Evolutionary conservation across 2,888 invertebrate species (phyloP).

Genomic region (Melanchra persicariae): DNA sequence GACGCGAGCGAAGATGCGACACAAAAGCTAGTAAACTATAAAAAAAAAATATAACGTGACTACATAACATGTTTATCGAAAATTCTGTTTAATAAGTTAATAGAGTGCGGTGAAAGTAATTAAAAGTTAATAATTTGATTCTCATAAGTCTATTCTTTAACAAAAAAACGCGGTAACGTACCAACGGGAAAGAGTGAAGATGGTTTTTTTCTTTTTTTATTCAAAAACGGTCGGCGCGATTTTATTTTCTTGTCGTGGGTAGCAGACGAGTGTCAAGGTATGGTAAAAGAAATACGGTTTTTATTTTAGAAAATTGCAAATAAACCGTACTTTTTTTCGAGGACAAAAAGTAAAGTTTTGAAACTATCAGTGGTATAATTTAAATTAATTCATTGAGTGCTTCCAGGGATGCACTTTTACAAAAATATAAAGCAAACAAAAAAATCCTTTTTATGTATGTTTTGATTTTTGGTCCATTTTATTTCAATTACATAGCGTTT

Average conservation of each 20-base stretch:
- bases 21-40: too few species aligned
- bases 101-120: conserved; percentile 74
- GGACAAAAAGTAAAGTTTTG: neutral
- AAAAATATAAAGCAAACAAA: neutral
- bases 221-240: conserved; percentile 43
- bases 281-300: too few species aligned
- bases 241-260: conserved; percentile 47
- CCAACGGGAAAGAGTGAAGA: conserved; percentile 46
- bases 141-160: conserved; percentile 72
- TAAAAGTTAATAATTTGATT: conserved; percentile 83
- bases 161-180: conserved; percentile 68
- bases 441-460: too few species aligned
- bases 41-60: neutral
- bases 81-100: conserved; percentile 63
- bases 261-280: conserved; percentile 38
- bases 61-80: conserved; percentile 5
- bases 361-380: neutral
- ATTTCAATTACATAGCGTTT: neutral
- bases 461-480: too few species aligned
- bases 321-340: neutral
- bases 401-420: neutral
- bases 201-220: conserved; percentile 42
- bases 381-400: too few species aligned
- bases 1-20: too few species aligned
- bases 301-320: too few species aligned